Base-by-base conservation (phyloP, 2,888 invertebrate species). In the Synergus gifuensis region DNA sequence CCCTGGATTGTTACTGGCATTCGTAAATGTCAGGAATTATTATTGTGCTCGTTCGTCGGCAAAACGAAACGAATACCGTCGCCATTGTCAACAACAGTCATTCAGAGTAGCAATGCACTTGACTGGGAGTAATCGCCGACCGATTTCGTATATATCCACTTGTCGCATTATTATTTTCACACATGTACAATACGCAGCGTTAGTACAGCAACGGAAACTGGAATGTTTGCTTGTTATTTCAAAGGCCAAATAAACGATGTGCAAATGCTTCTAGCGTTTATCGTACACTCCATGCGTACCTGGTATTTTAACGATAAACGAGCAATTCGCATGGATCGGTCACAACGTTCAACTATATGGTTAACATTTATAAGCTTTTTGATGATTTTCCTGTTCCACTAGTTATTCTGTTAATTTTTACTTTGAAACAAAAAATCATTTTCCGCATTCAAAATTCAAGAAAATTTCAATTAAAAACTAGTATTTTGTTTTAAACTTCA, bases 171-270 rank as follows among this genome's bases (percentile, higher is more conserved):
- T 73, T 73, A 73, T 73, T 73, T 54, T 73, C 44, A 2, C 67
- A 67, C 46, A 67, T 44, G 18, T 9, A 67, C 44, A 44, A 22
- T 28, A n/a, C 28, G 36, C 18, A 40, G 54, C n/a, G 8, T 73
- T 36, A 54, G 49, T 73, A 73, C 54, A 73, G 54, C 49, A 9
- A 54, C n/a, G n/a, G 16, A 73, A 40, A 28, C 36, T 73, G 49
- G 44, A 77, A 80, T 76, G 60, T 77, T 78, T 78, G 73, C 62
- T 46, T 76, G 79, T 81, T 77, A 64, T 81, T 79, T 64, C 64
- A 64, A 64, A 78, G 69, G 62, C 76, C 73, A 64, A 78, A 81
- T 78, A 81, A 78, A 18, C 78, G 63, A 76, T 76, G 76, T 76
- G 80, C 66, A 78, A 81, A 79, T 79, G 49, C 78, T 79, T 64